Base-by-base conservation (phyloP, 2,113 vertebrate genomes). In the Paracanthobrama guichenoti region DNA sequence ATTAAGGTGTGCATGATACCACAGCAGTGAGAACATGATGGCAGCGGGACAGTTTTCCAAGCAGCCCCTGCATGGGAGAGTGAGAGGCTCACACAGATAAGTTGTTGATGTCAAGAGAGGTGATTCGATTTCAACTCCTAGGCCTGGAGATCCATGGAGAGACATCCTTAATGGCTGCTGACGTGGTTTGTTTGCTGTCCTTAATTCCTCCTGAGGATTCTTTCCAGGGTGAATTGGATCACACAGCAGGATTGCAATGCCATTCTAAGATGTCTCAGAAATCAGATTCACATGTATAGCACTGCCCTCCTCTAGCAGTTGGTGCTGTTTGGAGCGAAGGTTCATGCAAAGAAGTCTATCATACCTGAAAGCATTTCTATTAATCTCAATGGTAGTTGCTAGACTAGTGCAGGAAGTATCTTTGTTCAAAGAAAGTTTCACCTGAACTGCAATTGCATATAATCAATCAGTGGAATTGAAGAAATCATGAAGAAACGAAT, bases 151-250 rank as follows among this genome's bases (percentile, higher is more conserved):
- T 39, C 88, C 90, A 81, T 11, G 86, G 90, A 88, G 88, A 50
- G 84, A 78, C 81, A 72, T 90, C 89, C 90, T 88, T 91, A 88
- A 89, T 87, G 87, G 86, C 88, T 91, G 90, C 91, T 92, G 91
- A 92, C 86, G 89, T 86, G 79, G 85, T 91, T 89, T 83, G 82
- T 88, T 93, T 90, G 89, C 88, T 69, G 86, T 87, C 86, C 89
- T 87, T 67, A 16, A 90, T 91, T 93, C 81, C 88, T 90, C 83
- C 26, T 71, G 57, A 82, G 7, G 85, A 90, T 91, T 91, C 88
- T 91, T 93, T 91, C 91, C 91, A 92, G 88, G 87, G 79, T 88
- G 35, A 87, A 79, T 44, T 26, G 22, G 71, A 86, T 82, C 84
- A n/a, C 44, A 69, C 26, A 50, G 20, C 57, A 85, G 66, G 50